Conservation (phyloP, 2,113 vertebrate species). For the Pseudopodoces humilis region DNA sequence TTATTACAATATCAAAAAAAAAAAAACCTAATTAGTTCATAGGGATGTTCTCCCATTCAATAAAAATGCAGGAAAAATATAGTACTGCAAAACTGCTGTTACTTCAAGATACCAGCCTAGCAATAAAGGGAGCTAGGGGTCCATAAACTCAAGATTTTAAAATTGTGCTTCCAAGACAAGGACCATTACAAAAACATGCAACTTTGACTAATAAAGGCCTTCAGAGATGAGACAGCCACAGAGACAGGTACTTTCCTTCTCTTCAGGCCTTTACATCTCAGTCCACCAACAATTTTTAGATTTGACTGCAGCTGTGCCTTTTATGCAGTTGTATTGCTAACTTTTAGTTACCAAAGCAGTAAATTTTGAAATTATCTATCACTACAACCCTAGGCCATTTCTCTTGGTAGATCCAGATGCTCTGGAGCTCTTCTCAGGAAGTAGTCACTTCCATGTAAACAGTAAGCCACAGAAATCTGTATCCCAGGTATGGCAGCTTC, state of each 20-base stretch:
- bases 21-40: neutral
- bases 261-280: neutral
- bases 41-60: neutral
- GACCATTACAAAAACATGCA: neutral
- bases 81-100: neutral
- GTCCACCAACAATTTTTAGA: neutral
- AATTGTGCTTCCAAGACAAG: neutral
- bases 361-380: neutral
- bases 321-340: neutral
- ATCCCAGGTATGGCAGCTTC: neutral
- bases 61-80: neutral
- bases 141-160: fast-evolving
- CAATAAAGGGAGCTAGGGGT: neutral
- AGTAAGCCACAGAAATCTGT: neutral
- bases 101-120: neutral
- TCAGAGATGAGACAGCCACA: neutral
- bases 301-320: neutral
- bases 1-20: neutral
- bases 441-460: neutral
- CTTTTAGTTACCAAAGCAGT: neutral
- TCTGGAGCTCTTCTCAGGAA: neutral
- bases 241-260: neutral
- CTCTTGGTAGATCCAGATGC: neutral
- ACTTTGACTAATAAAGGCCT: neutral
- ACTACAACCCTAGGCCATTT: neutral